Evolutionary conservation across 2,113 vertebrate genomes (phyloP), one percentile per base, ranked within the genome.

Genomic region (Eolophus roseicapilla): DNA sequence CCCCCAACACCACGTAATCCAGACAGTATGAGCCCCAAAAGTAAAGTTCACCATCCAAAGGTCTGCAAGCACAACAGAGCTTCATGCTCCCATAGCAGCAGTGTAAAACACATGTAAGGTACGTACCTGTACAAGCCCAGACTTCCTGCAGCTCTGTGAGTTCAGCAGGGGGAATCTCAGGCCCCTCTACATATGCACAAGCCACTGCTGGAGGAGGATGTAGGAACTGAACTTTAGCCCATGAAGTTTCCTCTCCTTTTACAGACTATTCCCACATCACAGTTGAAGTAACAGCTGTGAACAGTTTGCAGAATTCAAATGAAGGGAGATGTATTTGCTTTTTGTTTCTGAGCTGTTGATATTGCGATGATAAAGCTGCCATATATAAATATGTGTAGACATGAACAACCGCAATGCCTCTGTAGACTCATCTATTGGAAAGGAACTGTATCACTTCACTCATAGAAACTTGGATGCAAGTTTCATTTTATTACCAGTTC

Each of bases 261-360:
- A 57, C 60, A 94, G 50, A 70, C 77, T 70, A 74, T 75, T 93
- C 37, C 55, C 20, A 28, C 20, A 43, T 1, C 50, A 43, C 64
- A 71, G 43, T 21, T 49, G 64, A 75, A 78, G 65, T 29, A 86
- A 93, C 82, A 94, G 82, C 94, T 93, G 64, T n/a, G 86, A 94
- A 55, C 82, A 83, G 75, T 95, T 95, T 71, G 60, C 27, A 70
- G 75, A 83, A 88, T 23, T 93, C 59, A 90, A 88, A 73, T 0
- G 13, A 94, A 92, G 39, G 41, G 17, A 67, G 59, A 91, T 2
- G 2, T 82, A 76, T 77, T 86, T 93, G 65, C 63, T 74, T 74
- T 79, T 86, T 87, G 25, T 87, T 89, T 80, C 79, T 80, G 43
- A 92, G 46, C n/a, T 87, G 70, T 70, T 90, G 94, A 83, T 95